Evolutionary conservation across 2,113 vertebrate species (phyloP).

Genomic region (Callospermophilus lateralis): DNA sequence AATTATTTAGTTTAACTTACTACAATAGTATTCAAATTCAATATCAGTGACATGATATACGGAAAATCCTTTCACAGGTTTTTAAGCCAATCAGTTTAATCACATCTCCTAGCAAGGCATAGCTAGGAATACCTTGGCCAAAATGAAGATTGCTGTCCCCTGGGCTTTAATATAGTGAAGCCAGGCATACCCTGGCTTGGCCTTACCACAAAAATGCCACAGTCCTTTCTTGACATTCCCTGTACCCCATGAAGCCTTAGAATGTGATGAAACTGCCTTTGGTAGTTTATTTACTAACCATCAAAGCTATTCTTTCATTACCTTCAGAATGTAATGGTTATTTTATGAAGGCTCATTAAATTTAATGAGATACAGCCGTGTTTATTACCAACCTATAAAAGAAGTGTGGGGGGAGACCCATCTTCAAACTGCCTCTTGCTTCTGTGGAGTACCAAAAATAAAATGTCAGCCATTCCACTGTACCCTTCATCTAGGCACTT

Average conservation of each 20-base stretch:
- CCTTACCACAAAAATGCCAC: constrained; percentile 13
- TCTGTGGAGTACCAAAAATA: constrained; percentile 83
- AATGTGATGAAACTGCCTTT: constrained; percentile 64
- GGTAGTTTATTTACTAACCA: constrained; percentile 89
- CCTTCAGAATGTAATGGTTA: constrained; percentile 87
- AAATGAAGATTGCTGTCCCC: neutral
- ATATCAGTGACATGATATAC: constrained; percentile 65
- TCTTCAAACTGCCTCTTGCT: constrained; percentile 86
- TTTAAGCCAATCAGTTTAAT: constrained; percentile 79
- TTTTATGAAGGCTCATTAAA: constrained; percentile 90
- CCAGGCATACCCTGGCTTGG: neutral
- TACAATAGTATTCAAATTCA: constrained; percentile 76
- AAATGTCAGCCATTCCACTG: constrained; percentile 73
- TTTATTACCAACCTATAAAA: constrained; percentile 89
- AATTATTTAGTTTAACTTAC: constrained; percentile 78
- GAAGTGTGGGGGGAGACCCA: constrained; percentile 66
- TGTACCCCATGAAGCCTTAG: constrained; percentile 61
- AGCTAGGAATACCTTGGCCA: neutral
- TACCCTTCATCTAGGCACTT: constrained; percentile 58
- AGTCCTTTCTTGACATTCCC: neutral
- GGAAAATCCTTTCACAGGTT: constrained; percentile 62
- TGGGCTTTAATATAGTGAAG: neutral
- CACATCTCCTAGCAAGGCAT: constrained; percentile 61
- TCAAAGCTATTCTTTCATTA: constrained; percentile 88
- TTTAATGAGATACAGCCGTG: constrained; percentile 89